A percentile compares a stretch with the other conserved stretches of the same genome.
Conservation (phyloP, 2,888 invertebrate genomes). For the Drosophila leonis region DNA sequence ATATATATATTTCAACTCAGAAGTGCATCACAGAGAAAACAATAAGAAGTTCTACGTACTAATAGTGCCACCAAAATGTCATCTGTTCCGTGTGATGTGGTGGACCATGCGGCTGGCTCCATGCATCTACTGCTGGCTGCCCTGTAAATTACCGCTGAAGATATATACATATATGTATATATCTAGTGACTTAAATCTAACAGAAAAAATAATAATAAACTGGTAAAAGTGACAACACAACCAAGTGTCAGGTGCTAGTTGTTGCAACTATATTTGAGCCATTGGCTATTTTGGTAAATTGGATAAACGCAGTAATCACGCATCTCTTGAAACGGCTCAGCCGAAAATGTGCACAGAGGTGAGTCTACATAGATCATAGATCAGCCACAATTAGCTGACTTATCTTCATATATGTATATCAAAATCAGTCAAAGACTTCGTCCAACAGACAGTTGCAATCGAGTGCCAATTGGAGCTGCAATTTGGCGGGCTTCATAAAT, state of each 20-base stretch:
- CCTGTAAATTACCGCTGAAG: slow-evolving; percentile 54
- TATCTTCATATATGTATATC: neutral
- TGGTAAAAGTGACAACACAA: slow-evolving; percentile 25
- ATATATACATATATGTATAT: slow-evolving; percentile 20
- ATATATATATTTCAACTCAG: slow-evolving; percentile 20
- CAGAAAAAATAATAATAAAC: slow-evolving; percentile 24
- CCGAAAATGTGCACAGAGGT: slow-evolving; percentile 79
- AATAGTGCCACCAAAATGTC: slow-evolving; percentile 52
- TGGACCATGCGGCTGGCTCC: slow-evolving; percentile 59
- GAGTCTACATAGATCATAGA: slow-evolving; percentile 42
- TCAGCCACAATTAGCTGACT: slow-evolving; percentile 2
- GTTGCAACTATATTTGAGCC: slow-evolving; percentile 35
- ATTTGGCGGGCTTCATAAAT: slow-evolving; percentile 52
- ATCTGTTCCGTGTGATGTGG: slow-evolving; percentile 61
- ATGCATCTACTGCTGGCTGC: slow-evolving; percentile 56
- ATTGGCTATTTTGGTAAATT: slow-evolving; percentile 53
- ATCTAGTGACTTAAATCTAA: slow-evolving; percentile 48
- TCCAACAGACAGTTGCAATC: neutral
- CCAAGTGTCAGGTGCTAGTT: slow-evolving; percentile 22
- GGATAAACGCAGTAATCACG: slow-evolving; percentile 67
- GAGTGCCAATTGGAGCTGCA: slow-evolving; percentile 43
- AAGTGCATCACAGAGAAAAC: slow-evolving; percentile 38
- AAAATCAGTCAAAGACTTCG: slow-evolving; percentile 9
- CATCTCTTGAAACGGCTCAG: slow-evolving; percentile 63
- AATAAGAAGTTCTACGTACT: slow-evolving; percentile 19